Base-by-base conservation (phyloP, 2,888 invertebrate species). In the Mythimna impura region DNA sequence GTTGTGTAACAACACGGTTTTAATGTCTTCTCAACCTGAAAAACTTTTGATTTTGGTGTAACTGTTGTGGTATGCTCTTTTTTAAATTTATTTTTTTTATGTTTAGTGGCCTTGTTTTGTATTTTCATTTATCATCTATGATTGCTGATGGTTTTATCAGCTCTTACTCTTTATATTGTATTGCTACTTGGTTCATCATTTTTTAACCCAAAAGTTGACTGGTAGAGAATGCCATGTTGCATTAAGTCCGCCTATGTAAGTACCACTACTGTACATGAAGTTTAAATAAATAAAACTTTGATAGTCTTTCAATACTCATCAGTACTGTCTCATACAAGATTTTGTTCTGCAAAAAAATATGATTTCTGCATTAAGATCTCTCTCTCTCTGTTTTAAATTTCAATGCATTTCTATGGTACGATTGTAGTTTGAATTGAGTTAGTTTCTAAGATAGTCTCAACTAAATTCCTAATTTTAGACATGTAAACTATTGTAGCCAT, bases 1-100 rank as follows among this genome's bases (percentile, higher is more conserved):
- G 67, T 83, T 74, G 74, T 66, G 70, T 62, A 66, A 74, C 74
- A 64, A 63, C 77, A 69, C 36, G 66, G 10, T 69, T 82, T 76
- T 73, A 80, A 80, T 78, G 73, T 82, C 64, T 67, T 64, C 66
- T 58, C 64, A 61, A 70, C 66, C 66, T 36, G 66, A 66, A 78
- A 66, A 30, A 36, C 66, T 70, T 73, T 78, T 58, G 20, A 25
- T 34, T 63, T 70, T 76, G 60, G 61, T 80, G 25, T 58, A 69
- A 60, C 36, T 20, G 63, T 60, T 55, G 54, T 30, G 20, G 52
- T 60, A 2, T 52, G n/a, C 22, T 36, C 12, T 50, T 80, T n/a
- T n/a, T n/a, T n/a, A n/a, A n/a, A n/a, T n/a, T n/a, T n/a, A 62
- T 63, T 54, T 22, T n/a, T 12, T 20, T 65, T 47, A 58, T 69